phyloP scores from a whole-genome alignment of 2,797 vertebrate genomes.

The Microctenopoma stevenorrisi region DNA sequence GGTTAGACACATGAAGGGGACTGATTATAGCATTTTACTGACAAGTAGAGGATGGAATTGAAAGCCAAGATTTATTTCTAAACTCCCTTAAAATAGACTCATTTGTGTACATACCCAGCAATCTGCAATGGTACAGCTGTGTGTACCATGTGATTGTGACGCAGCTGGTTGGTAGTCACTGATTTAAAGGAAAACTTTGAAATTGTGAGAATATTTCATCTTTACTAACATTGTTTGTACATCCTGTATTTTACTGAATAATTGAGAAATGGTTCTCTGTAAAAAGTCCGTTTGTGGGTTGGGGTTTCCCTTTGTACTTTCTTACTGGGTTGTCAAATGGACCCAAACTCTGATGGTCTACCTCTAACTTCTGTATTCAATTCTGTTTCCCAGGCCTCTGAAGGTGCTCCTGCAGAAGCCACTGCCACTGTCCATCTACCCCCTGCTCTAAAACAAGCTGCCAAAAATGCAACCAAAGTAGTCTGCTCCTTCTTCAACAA shows the following conservation, averaged over 20 bases:
- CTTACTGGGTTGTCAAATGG: background rate
- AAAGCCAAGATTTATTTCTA: conserved; percentile 30
- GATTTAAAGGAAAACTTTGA: background rate
- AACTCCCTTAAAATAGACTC: conserved; percentile 45
- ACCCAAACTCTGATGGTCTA: background rate
- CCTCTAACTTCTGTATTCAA: background rate
- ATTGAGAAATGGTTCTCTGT: background rate
- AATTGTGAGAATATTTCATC: background rate
- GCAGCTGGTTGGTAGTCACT: background rate
- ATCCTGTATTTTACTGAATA: background rate
- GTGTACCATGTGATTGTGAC: background rate
- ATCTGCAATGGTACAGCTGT: conserved; percentile 17
- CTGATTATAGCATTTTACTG: conserved; percentile 18
- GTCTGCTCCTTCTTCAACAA: conserved; percentile 72
- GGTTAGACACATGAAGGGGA: conserved; percentile 52
- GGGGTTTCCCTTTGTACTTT: background rate
- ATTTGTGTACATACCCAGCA: conserved; percentile 28
- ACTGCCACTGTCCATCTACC: conserved; percentile 69
- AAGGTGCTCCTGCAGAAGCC: background rate
- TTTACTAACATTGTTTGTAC: background rate
- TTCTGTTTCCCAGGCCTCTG: conserved; percentile 41
- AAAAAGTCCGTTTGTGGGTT: background rate
- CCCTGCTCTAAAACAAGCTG: conserved; percentile 45
- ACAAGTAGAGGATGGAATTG: conserved; percentile 39
- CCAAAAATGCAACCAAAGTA: conserved; percentile 55